Conservation (phyloP, 2,888 invertebrate species). For the Ophion obscuratus region DNA sequence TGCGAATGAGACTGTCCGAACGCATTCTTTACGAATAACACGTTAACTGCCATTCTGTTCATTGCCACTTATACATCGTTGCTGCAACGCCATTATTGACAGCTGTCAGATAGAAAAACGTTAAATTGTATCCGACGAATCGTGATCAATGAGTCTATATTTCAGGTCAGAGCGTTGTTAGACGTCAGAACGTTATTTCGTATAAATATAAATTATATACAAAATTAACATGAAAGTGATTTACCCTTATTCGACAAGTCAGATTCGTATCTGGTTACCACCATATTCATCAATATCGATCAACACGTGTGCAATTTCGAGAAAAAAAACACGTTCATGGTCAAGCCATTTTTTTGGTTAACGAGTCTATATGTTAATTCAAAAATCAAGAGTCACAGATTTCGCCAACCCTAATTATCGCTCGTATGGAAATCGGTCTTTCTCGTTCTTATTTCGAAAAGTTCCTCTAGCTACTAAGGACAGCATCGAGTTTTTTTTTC, state of each 20-base stretch:
- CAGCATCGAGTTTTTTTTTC: slow-evolving; percentile 7
- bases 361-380: too few relatives aligned
- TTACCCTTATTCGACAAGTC: too few relatives aligned
- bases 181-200: too few relatives aligned
- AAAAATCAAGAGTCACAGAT: too few relatives aligned
- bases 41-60: neutral
- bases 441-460: slow-evolving; percentile 7
- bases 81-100: slow-evolving; percentile 8
- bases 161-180: neutral
- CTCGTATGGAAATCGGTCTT: slow-evolving; percentile 14
- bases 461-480: neutral
- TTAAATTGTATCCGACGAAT: neutral
- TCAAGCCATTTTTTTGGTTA: too few relatives aligned
- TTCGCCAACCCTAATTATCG: neutral
- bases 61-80: neutral
- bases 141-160: neutral
- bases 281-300: too few relatives aligned
- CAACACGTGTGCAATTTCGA: too few relatives aligned
- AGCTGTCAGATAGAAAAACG: neutral
- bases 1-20: neutral
- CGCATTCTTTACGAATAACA: slow-evolving; percentile 1
- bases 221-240: too few relatives aligned
- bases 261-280: too few relatives aligned
- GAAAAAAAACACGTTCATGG: too few relatives aligned
- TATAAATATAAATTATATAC: too few relatives aligned